Conservation (phyloP, 2,113 vertebrate genomes). For the Elephantulus edwardii region DNA sequence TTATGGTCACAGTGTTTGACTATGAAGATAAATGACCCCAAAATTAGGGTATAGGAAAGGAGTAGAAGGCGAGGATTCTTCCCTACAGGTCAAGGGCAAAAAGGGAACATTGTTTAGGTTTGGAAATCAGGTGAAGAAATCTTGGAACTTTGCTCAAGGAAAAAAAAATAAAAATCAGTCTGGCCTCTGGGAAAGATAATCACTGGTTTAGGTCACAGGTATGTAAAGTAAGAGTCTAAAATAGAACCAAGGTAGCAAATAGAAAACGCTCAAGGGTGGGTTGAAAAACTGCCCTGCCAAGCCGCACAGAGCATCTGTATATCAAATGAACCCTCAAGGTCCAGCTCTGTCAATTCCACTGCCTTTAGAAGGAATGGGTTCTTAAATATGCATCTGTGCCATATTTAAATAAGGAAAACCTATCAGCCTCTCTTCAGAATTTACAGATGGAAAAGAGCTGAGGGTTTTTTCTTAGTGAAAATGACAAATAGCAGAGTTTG, state of each 20-base stretch:
- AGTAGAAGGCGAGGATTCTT: neutral
- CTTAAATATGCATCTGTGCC: constrained; percentile 55
- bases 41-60: neutral
- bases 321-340: constrained; percentile 58
- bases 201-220: neutral
- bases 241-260: constrained; percentile 28
- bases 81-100: neutral
- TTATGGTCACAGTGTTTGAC: neutral
- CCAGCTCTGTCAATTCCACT: constrained; percentile 40
- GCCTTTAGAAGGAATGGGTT: constrained; percentile 36
- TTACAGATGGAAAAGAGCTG: constrained; percentile 54
- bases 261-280: constrained; percentile 3
- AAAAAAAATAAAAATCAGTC: constrained; percentile 19
- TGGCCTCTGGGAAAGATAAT: constrained; percentile 29
- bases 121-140: neutral
- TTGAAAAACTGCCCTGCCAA: constrained; percentile 55
- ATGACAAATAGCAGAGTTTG: constrained; percentile 40
- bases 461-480: constrained; percentile 35
- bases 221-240: constrained; percentile 55
- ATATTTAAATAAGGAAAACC: constrained; percentile 64
- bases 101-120: neutral
- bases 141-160: neutral
- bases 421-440: constrained; percentile 58
- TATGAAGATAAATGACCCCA: neutral
- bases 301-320: constrained; percentile 20